These are phyloP conservation scores for Coleophora flavipennella DNA, from an alignment of 2,888 invertebrate genomes.

Conservation along the genomic window DNA sequence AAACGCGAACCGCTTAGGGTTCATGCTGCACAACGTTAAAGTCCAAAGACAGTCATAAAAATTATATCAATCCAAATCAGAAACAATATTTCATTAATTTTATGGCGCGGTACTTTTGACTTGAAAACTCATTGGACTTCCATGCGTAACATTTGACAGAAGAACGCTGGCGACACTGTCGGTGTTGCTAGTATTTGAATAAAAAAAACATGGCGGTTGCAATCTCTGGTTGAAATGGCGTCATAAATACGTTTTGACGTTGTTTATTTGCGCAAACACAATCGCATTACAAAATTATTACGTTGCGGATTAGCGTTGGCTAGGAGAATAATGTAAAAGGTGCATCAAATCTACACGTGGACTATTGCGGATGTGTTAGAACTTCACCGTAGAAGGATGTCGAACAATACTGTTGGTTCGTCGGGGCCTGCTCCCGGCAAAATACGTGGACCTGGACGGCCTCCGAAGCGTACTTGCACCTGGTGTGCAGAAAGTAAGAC, in stretches of 20 bases:
- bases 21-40: too few relatives aligned
- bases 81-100: too few relatives aligned
- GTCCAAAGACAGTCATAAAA: too few relatives aligned
- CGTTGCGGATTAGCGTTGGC: constrained; percentile 15
- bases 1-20: too few relatives aligned
- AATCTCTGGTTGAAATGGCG: too few relatives aligned
- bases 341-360: constrained; percentile 16
- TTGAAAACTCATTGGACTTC: too few relatives aligned
- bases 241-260: constrained; percentile 65
- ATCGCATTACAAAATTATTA: constrained; percentile 16
- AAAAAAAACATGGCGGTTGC: constrained; percentile 56
- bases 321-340: constrained; percentile 41
- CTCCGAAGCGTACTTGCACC: constrained; percentile 86
- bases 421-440: constrained; percentile 72
- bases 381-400: constrained; percentile 40
- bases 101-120: too few relatives aligned
- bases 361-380: constrained; percentile 39
- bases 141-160: too few relatives aligned
- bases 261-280: constrained; percentile 58
- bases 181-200: too few relatives aligned
- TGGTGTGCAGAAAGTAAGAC: constrained; percentile 91
- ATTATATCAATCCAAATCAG: too few relatives aligned
- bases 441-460: constrained; percentile 81
- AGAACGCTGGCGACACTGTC: too few relatives aligned
- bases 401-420: constrained; percentile 68